phyloP scores from a whole-genome alignment of 2,888 invertebrate genomes.

The Dolichopus griseipennis region DNA sequence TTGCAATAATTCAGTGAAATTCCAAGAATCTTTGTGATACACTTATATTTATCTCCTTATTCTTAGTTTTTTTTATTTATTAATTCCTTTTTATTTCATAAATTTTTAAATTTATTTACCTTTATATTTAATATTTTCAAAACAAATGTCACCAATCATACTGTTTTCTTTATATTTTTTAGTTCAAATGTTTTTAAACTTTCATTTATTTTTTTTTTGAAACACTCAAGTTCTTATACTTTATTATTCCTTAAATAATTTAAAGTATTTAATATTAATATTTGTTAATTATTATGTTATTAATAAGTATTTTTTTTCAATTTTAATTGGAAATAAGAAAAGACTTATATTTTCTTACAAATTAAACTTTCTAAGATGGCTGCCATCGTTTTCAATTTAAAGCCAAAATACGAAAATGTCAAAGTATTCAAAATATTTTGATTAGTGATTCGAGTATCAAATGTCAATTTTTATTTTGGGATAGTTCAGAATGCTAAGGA shows the following conservation, averaged over 20 bases:
- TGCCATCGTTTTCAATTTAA: conserved; percentile 1
- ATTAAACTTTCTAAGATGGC: neutral
- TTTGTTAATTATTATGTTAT: neutral
- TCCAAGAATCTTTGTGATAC: conserved; percentile 44
- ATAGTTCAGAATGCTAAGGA: too few species aligned
- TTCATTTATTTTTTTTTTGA: neutral
- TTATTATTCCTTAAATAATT: neutral
- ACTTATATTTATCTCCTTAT: conserved; percentile 62
- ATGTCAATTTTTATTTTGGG: too few species aligned
- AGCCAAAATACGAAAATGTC: neutral
- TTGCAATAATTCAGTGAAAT: conserved; percentile 29
- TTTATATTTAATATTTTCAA: neutral
- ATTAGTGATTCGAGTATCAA: too few species aligned
- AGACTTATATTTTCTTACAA: neutral
- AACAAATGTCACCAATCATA: conserved; percentile 6
- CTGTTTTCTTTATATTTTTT: neutral
- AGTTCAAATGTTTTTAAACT: neutral
- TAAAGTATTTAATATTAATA: neutral
- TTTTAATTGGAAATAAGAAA: neutral
- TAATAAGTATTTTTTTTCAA: neutral
- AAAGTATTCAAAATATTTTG: too few species aligned
- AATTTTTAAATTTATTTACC: neutral
- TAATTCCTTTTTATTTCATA: neutral
- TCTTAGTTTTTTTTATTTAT: conserved; percentile 59
- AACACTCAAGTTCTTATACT: too few species aligned